A percentile compares a stretch with the other conserved stretches of the same genome.
These are phyloP conservation scores for Misgurnus anguillicaudatus DNA, from an alignment of 2,113 vertebrate species.

Conservation along the genomic window DNA sequence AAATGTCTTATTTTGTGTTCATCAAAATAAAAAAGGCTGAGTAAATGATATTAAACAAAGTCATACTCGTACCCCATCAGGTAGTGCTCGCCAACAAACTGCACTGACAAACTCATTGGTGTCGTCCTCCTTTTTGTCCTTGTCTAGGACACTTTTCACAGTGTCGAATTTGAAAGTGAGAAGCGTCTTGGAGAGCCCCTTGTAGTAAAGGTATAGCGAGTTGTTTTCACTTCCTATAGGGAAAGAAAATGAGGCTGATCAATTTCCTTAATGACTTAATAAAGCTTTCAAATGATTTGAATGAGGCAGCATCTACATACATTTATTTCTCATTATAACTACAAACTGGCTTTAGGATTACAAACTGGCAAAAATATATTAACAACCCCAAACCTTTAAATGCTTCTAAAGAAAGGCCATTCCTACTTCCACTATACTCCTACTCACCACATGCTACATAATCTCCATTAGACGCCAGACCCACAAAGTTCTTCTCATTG, in stretches of 20 bases:
- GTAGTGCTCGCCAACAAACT: constrained; percentile 95
- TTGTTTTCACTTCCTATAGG: constrained; percentile 95
- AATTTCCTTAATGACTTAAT: neutral
- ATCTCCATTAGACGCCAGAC: constrained; percentile 95
- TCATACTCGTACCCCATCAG: constrained; percentile 86
- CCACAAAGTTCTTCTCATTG: constrained; percentile 99
- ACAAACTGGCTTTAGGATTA: neutral
- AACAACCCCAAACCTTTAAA: neutral
- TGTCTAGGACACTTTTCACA: constrained; percentile 97
- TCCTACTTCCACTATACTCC: constrained; percentile 54
- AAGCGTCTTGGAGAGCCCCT: constrained; percentile 98
- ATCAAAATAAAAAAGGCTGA: no score
- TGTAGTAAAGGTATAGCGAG: constrained; percentile 97
- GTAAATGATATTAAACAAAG: neutral
- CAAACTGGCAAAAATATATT: neutral
- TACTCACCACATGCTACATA: constrained; percentile 96
- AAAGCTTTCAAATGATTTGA: neutral
- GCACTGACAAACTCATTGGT: constrained; percentile 99
- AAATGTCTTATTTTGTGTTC: no score
- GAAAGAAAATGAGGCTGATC: neutral
- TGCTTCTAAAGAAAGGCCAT: neutral
- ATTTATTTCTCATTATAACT: constrained; percentile 1
- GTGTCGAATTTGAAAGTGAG: constrained; percentile 98
- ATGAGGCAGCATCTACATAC: neutral
- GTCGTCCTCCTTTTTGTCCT: constrained; percentile 97